Evolutionary conservation across 2,797 vertebrate species (phyloP).

Genomic region (Taeniopygia guttata): DNA sequence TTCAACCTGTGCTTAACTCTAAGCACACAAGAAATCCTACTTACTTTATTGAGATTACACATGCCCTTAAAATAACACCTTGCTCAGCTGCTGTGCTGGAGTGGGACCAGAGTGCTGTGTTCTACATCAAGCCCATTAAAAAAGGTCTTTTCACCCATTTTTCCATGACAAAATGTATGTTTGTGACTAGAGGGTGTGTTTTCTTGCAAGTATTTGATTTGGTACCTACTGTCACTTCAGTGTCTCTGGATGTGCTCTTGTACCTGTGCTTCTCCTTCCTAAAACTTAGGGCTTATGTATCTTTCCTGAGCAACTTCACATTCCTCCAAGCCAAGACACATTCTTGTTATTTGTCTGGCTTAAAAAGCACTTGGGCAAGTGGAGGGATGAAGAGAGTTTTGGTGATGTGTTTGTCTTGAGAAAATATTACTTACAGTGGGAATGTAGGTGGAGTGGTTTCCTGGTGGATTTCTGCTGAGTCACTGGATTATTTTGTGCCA

Average conservation of each 20-base stretch:
- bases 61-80: not conserved
- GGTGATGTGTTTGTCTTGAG: not conserved
- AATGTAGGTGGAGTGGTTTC: not conserved
- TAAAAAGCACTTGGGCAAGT: not conserved
- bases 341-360: not conserved
- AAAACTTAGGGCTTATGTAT: not conserved
- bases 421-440: fast-evolving
- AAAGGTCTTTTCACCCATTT: not conserved
- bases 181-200: not conserved
- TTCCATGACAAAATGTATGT: not conserved
- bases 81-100: not conserved
- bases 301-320: fast-evolving
- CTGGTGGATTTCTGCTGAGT: not conserved
- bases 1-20: not conserved
- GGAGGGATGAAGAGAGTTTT: not conserved
- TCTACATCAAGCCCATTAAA: not conserved
- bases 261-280: not conserved
- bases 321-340: not conserved
- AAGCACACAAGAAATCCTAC: not conserved
- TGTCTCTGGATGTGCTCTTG: not conserved
- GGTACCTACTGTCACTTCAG: not conserved
- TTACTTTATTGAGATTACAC: not conserved
- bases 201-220: not conserved
- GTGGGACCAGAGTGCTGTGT: not conserved
- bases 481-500: not conserved